Base-by-base conservation (phyloP, 1,140 invertebrate genomes). In the Drosophila nannoptera region DNA sequence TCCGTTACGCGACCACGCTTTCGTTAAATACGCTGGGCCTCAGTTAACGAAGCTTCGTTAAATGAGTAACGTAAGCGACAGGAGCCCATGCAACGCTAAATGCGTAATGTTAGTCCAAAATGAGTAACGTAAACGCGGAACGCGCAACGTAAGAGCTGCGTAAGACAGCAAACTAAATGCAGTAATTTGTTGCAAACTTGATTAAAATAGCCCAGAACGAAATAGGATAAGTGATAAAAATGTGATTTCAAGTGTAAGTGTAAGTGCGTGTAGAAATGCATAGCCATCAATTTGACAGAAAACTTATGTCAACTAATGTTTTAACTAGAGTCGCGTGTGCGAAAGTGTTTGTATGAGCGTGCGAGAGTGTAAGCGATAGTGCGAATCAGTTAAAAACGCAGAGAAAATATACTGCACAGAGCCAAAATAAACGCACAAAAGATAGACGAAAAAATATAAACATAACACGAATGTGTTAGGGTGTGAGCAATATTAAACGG, bases 171-270 rank as follows among this genome's bases (percentile, higher is more conserved):
- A 70, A 60, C 55, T 59, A 70, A 22, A 70, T 54, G 69, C 59
- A 61, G 33, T 46, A 58, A 65, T 58, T 70, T 70, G 68, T 59
- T 70, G 62, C 68, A 65, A 70, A 69, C 52, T 58, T 29, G 32
- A 54, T 48, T 54, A 55, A 55, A 49, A 38, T 36, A 55, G 5
- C n/a, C 38, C 55, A 31, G 40, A 59, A 66, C 62, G 48, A 65
- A 66, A 31, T 70, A 70, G 54, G 33, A 40, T 70, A 66, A 70
- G 68, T 70, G 68, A 69, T 66, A 73, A 63, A 84, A 84, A 83
- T 84, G 78, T 83, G 80, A 83, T 83, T 76, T 77, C 78, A 74
- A 80, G 77, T 73, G 75, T 84, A 63, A 84, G 80, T 84, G 69
- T 38, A 36, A 59, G 29, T 40, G 36, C 42, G 29, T 40, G 6